Base-by-base conservation (phyloP, 2,888 invertebrate genomes). In the Nymphalis c-album region DNA sequence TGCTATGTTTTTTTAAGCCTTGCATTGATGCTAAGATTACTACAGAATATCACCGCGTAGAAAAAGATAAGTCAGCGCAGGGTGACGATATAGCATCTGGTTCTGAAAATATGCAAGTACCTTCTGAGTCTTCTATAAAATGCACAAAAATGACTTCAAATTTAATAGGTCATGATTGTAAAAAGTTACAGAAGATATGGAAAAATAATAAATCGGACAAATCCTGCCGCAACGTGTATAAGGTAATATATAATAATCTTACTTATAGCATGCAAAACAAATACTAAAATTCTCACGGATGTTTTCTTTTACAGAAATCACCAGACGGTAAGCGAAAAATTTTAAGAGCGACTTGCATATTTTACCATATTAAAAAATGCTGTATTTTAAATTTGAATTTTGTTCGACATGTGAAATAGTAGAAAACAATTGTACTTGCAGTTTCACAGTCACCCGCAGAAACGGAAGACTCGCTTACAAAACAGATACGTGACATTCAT, bases 401-500 rank as follows among this genome's bases (percentile, higher is more conserved):
- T 4, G 40, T 40, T 40, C 13, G 40, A 40, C 40, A 40, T 40
- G 40, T 13, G 40, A 10, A 40, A 40, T 40, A 50, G 26, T 18
- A 51, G 45, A 58, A 67, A 26, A 62, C 26, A 6, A 51, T 22
- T 55, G 48, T 26, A 51, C 20, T 40, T 47, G 6, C 59, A 76
- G 77, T 73, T 71, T 81, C 81, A 7, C 80, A 84, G 0, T 46
- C 72, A 1, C 64, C 72, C 0, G 50, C 68, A 16, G 84, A 85
- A 0, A 7, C 64, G 0, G 85, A 85, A 3, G 84, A 85, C 20
- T 68, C 76, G 0, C 22, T 87, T 40, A 71, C 81, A 35, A 83
- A 82, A 3, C 84, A 88, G 71, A 84, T 90, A 61, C 80, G 86
- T 1, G 87, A 89, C 17, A 85, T 90, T 31, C 85, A 89, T 71